Percentiles rank a stretch among this genome's conserved stretches.
These are phyloP conservation scores for Xylophagus ater DNA, from an alignment of 2,888 invertebrate genomes.

Conservation along the genomic window DNA sequence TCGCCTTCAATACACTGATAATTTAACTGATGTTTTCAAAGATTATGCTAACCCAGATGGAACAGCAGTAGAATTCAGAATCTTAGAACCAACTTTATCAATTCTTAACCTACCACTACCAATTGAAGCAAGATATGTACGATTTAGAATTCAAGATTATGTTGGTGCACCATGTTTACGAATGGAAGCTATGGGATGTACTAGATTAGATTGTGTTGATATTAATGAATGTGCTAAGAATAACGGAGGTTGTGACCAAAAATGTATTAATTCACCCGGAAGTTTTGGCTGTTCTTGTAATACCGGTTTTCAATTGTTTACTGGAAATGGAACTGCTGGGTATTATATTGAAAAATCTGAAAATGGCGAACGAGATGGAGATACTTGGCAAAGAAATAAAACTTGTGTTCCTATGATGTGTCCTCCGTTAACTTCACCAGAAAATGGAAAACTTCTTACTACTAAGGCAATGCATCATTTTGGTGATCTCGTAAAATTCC, in stretches of 20 bases:
- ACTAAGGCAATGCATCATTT: conserved; percentile 77
- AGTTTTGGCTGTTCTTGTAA: conserved; percentile 81
- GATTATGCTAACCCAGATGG: conserved; percentile 90
- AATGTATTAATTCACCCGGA: conserved; percentile 83
- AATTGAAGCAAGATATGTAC: conserved; percentile 79
- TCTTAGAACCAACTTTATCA: conserved; percentile 80
- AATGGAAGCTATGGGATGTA: conserved; percentile 87
- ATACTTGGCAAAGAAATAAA: conserved; percentile 81
- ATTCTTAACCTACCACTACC: conserved; percentile 82
- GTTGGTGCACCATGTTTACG: conserved; percentile 80
- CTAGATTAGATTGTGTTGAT: conserved; percentile 77
- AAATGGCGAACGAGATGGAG: conserved; percentile 78
- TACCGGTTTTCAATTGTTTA: conserved; percentile 82
- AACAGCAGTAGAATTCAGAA: conserved; percentile 84
- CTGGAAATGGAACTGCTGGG: conserved; percentile 80
- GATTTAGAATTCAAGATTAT: conserved; percentile 79
- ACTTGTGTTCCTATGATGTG: conserved; percentile 93
- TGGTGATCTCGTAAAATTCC: conserved; percentile 80
- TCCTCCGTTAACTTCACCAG: conserved; percentile 60
- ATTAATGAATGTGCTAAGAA: conserved; percentile 76
- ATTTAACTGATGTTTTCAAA: conserved; percentile 77
- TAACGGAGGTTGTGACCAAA: conserved; percentile 89
- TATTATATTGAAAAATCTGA: conserved; percentile 69
- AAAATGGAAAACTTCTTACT: conserved; percentile 73
- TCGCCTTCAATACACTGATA: conserved; percentile 73